phyloP scores from a whole-genome alignment of 2,888 invertebrate species.

The Yponomeuta sedellus region DNA sequence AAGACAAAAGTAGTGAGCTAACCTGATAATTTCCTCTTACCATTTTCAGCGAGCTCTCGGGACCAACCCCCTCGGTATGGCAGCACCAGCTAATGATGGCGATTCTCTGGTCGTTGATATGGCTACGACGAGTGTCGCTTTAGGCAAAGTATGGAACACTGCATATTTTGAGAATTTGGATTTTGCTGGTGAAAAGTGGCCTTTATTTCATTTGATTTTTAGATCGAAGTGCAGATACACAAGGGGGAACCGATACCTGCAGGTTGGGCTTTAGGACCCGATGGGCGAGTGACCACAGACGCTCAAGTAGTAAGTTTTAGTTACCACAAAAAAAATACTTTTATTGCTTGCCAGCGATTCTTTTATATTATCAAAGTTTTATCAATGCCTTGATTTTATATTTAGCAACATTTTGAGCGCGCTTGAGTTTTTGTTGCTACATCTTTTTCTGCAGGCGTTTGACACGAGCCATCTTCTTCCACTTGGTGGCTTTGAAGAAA shows the following conservation, averaged over 20 bases:
- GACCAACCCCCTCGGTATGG: conserved; percentile 93
- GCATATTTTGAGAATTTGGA: neutral
- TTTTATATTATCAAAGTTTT: too few species aligned
- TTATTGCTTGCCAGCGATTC: too few species aligned
- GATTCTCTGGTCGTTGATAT: conserved; percentile 92
- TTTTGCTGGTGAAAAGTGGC: neutral
- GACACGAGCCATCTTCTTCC: conserved; percentile 78
- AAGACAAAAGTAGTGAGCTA: neutral
- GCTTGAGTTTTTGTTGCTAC: neutral
- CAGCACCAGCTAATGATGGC: conserved; percentile 80
- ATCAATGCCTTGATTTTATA: neutral
- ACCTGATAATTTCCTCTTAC: neutral
- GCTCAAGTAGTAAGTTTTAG: conserved; percentile 58
- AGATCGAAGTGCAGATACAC: conserved; percentile 89
- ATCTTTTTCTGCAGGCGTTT: conserved; percentile 63
- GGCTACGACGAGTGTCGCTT: conserved; percentile 94
- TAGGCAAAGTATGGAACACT: conserved; percentile 84
- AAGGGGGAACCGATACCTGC: conserved; percentile 85
- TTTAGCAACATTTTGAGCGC: neutral
- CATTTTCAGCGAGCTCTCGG: conserved; percentile 80
- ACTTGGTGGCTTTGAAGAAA: conserved; percentile 83
- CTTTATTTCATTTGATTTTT: conserved; percentile 24
- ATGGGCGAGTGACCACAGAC: conserved; percentile 80
- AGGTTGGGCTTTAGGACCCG: conserved; percentile 89
- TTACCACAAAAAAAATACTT: neutral